Evolutionary conservation across 2,888 invertebrate species (phyloP).

Genomic region (Mesodorylaimus sp.): DNA sequence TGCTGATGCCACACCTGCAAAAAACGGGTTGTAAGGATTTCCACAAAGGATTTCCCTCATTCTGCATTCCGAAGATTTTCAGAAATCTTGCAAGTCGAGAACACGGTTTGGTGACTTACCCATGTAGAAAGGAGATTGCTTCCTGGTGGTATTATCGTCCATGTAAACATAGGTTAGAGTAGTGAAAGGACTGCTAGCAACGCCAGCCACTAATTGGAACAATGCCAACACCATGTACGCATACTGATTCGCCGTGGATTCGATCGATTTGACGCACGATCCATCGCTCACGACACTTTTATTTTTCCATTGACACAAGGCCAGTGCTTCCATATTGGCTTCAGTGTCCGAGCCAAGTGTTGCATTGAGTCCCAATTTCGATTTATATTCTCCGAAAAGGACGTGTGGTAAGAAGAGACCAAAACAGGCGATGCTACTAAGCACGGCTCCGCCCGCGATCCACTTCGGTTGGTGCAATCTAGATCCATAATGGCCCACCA

Average conservation of each 20-base stretch:
- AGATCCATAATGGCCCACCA: constrained; percentile 5
- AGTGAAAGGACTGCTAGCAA: not conserved
- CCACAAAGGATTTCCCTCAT: no score
- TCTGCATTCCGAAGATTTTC: no score
- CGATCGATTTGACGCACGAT: no score
- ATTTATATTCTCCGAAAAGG: constrained; percentile 1
- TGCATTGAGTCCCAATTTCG: not conserved
- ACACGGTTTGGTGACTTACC: not conserved
- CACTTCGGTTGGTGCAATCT: constrained; percentile 1
- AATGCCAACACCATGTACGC: not conserved
- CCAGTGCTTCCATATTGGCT: no score
- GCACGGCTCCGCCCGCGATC: not conserved
- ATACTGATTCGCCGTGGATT: not conserved
- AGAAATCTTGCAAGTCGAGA: not conserved
- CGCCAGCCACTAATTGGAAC: not conserved
- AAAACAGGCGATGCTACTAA: constrained; percentile 5
- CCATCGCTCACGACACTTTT: no score
- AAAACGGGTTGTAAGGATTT: not conserved
- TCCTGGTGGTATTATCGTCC: not conserved
- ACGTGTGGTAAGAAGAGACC: constrained; percentile 6
- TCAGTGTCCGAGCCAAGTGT: no score
- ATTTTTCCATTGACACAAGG: no score
- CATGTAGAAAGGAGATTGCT: not conserved
- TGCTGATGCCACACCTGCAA: not conserved
- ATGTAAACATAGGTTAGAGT: constrained; percentile 2